phyloP scores from a whole-genome alignment of 64 coral and sea anemone genomes.

The Pocillopora damicornis region DNA sequence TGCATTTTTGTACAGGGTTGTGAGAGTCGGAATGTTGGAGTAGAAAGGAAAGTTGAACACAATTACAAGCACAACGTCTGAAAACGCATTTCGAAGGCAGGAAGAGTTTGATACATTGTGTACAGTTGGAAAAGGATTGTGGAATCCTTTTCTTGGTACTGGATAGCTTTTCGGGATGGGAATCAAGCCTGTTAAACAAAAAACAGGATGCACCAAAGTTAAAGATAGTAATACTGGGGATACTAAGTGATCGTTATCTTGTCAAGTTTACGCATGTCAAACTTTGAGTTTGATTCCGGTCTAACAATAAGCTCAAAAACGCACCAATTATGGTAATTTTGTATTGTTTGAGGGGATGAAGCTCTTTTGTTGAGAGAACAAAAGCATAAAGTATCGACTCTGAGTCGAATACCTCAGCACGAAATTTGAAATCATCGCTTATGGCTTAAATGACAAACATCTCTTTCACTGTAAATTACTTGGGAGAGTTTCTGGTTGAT shows the following conservation, averaged over 20 bases:
- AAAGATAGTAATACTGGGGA: neutral
- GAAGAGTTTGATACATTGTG: neutral
- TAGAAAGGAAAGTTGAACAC: conserved; percentile 76
- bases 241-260: neutral
- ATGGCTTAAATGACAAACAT: too few species aligned
- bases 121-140: neutral
- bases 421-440: too few species aligned
- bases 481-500: neutral
- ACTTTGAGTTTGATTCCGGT: too few species aligned
- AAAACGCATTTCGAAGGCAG: conserved; percentile 42
- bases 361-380: too few species aligned
- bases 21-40: conserved; percentile 57
- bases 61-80: conserved; percentile 64
- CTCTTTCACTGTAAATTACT: too few species aligned
- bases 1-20: conserved; percentile 55
- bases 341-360: too few species aligned
- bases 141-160: neutral
- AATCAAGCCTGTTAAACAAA: neutral
- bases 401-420: too few species aligned
- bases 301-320: too few species aligned
- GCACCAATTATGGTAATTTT: too few species aligned
- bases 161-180: neutral
- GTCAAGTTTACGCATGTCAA: too few species aligned
- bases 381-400: too few species aligned
- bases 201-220: neutral